Evolutionary conservation across 2,888 invertebrate genomes (phyloP).

Genomic region (Quadriops clusia): DNA sequence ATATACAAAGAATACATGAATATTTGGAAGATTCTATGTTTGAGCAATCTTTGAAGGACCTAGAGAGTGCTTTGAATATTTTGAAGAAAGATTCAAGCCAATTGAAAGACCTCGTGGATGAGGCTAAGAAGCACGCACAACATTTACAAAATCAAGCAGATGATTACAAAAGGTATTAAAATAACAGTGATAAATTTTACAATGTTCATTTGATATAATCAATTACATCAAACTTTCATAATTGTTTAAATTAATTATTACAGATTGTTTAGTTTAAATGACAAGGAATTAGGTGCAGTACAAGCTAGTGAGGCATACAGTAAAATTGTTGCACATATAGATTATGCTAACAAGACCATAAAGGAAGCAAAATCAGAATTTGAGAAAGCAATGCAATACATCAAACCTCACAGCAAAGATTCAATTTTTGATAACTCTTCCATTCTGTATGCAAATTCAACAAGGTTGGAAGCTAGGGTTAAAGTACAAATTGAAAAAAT

Average conservation of each 20-base stretch:
- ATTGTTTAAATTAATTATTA: conserved; percentile 11
- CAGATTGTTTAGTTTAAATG: conserved; percentile 28
- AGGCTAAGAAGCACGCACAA: conserved; percentile 40
- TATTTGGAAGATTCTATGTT: conserved; percentile 19
- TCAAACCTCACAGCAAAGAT: conserved; percentile 35
- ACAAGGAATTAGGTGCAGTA: conserved; percentile 48
- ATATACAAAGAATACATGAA: conserved; percentile 7
- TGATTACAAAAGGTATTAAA: conserved; percentile 25
- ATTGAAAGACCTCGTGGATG: conserved; percentile 33
- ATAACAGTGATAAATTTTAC: background rate
- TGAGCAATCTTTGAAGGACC: too few species aligned
- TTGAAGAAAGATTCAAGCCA: conserved; percentile 17
- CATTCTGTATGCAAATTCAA: conserved; percentile 44
- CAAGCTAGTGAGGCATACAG: conserved; percentile 56
- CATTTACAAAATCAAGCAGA: conserved; percentile 39
- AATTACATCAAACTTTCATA: conserved; percentile 1
- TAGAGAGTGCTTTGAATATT: conserved; percentile 12
- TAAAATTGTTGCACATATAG: conserved; percentile 60
- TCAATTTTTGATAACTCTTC: conserved; percentile 42
- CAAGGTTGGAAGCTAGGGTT: conserved; percentile 42
- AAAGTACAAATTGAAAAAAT: conserved; percentile 40
- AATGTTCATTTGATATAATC: background rate
- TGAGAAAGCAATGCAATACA: conserved; percentile 28
- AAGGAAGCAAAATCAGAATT: conserved; percentile 40
- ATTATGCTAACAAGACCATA: conserved; percentile 51